Evolutionary conservation across 2,888 invertebrate genomes (phyloP).

Genomic region (Heliconius sara): DNA sequence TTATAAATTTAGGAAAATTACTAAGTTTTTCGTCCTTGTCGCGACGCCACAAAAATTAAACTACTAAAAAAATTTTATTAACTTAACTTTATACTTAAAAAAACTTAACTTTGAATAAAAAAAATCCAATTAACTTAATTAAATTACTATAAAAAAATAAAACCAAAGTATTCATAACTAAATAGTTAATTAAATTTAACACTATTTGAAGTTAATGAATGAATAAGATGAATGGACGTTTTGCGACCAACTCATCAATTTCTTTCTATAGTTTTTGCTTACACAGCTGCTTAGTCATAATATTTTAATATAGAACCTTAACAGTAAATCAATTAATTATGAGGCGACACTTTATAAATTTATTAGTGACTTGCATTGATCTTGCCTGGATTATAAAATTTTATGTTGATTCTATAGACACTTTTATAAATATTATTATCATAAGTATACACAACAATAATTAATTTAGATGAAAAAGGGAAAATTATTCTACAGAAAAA

Average conservation of each 20-base stretch:
- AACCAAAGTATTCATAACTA: neutral
- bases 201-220: constrained; percentile 13
- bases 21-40: no score
- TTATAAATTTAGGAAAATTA: no score
- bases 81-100: no score
- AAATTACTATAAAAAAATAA: no score
- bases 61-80: no score
- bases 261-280: constrained; percentile 23
- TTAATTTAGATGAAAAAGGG: no score
- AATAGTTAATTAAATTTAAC: constrained; percentile 6
- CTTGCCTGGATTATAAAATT: neutral
- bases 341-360: neutral
- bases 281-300: constrained; percentile 15
- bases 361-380: neutral
- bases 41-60: no score
- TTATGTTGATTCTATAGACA: no score
- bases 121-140: no score
- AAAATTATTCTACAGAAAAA: no score
- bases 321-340: constrained; percentile 11
- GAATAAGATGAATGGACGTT: constrained; percentile 21
- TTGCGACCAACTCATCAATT: constrained; percentile 24
- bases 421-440: neutral
- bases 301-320: constrained; percentile 19
- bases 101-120: no score
- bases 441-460: neutral